These are phyloP conservation scores for Siphlonurus alternatus DNA, from an alignment of 2,888 invertebrate genomes.

Conservation along the genomic window DNA sequence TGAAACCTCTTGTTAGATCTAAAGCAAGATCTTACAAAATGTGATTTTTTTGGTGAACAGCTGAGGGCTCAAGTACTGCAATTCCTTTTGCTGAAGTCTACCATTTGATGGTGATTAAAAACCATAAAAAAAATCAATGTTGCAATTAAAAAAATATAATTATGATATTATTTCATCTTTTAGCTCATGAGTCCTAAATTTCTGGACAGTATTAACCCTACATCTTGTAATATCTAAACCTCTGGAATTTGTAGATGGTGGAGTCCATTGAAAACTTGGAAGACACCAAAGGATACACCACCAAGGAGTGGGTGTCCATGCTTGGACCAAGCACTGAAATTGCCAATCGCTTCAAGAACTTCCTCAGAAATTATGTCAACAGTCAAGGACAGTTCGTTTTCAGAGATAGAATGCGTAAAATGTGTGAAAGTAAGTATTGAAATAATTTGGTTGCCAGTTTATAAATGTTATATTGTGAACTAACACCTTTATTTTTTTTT, in stretches of 20 bases:
- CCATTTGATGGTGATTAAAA: no score
- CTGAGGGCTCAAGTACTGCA: no score
- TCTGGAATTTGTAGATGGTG: conserved; percentile 38
- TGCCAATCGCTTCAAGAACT: conserved; percentile 79
- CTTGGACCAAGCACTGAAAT: conserved; percentile 91
- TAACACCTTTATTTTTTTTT: conserved; percentile 6
- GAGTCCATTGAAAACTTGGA: conserved; percentile 97
- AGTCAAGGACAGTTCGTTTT: conserved; percentile 74
- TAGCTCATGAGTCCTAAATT: not conserved
- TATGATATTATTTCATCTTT: not conserved
- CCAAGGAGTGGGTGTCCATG: conserved; percentile 94
- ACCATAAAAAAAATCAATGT: no score
- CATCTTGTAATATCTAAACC: not conserved
- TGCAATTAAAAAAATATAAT: no score
- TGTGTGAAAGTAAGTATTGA: conserved; percentile 63
- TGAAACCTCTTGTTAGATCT: not conserved
- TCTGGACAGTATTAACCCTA: not conserved
- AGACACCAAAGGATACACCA: conserved; percentile 88
- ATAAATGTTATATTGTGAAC: not conserved
- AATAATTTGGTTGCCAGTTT: not conserved
- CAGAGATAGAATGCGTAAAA: conserved; percentile 79
- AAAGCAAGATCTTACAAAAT: no score
- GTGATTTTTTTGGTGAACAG: no score
- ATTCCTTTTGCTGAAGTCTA: no score
- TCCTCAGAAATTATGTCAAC: conserved; percentile 78